Evolutionary conservation across 2,888 invertebrate genomes (phyloP).

Genomic region (Agrochola lychnidis): DNA sequence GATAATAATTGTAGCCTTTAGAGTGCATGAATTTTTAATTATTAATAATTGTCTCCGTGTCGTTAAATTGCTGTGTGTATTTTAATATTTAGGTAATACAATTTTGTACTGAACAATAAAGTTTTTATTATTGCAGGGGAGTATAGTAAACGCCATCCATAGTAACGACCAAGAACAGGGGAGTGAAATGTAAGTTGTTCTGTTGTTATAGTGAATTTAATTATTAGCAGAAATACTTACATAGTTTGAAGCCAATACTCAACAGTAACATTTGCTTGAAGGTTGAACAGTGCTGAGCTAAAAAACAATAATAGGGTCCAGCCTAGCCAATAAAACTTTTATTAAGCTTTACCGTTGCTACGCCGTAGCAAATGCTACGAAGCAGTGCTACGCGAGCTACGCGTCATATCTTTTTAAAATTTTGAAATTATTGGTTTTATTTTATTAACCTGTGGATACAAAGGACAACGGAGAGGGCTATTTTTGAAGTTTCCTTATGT

Average conservation of each 20-base stretch:
- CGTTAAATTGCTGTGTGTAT: not conserved
- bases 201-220: not conserved
- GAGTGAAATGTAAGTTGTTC: constrained; percentile 14
- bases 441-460: no score
- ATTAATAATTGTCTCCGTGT: not conserved
- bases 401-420: not conserved
- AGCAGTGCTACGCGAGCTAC: constrained; percentile 9
- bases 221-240: no score
- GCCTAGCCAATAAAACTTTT: not conserved
- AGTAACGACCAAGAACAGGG: not conserved
- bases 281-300: no score
- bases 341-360: not conserved
- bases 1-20: not conserved
- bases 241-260: not conserved
- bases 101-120: not conserved
- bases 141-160: constrained; percentile 3
- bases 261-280: not conserved
- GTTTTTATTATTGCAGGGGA: constrained; percentile 12
- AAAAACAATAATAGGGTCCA: no score
- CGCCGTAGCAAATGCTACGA: constrained; percentile 36
- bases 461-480: no score
- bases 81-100: no score
- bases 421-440: not conserved
- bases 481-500: no score
- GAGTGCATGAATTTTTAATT: not conserved